Evolutionary conservation across 2,888 invertebrate species (phyloP).

Genomic region (Drosophila antonietae): DNA sequence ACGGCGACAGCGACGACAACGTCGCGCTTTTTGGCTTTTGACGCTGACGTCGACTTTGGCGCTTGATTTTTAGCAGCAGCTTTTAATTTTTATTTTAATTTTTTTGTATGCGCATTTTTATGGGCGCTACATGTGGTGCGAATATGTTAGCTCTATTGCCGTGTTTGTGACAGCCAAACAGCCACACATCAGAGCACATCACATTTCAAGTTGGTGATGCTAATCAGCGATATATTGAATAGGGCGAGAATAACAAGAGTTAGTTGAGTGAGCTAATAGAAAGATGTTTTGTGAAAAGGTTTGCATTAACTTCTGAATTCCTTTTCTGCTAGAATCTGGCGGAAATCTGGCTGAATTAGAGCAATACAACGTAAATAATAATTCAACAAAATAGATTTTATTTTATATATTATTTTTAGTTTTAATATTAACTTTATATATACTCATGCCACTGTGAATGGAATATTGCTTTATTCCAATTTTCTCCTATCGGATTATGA

Average conservation of each 20-base stretch:
- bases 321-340: not conserved
- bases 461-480: no score
- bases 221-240: slow-evolving; percentile 27
- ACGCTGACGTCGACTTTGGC: slow-evolving; percentile 56
- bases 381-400: not conserved
- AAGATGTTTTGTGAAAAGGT: not conserved
- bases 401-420: not conserved
- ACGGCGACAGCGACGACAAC: slow-evolving; percentile 69
- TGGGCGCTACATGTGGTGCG: slow-evolving; percentile 31
- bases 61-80: slow-evolving; percentile 78
- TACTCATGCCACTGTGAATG: no score
- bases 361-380: no score
- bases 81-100: slow-evolving; percentile 81
- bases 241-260: not conserved
- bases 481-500: no score
- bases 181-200: not conserved
- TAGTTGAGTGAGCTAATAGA: not conserved
- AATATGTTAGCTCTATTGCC: slow-evolving; percentile 53
- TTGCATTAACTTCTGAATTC: not conserved
- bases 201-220: slow-evolving; percentile 13
- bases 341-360: no score
- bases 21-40: slow-evolving; percentile 75
- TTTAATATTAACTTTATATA: no score
- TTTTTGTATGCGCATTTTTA: slow-evolving; percentile 61
- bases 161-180: slow-evolving; percentile 49